Percentiles rank a stretch among this genome's conserved stretches.
Evolutionary conservation across 2,113 vertebrate species (phyloP).

Genomic region (Gobio gobio): DNA sequence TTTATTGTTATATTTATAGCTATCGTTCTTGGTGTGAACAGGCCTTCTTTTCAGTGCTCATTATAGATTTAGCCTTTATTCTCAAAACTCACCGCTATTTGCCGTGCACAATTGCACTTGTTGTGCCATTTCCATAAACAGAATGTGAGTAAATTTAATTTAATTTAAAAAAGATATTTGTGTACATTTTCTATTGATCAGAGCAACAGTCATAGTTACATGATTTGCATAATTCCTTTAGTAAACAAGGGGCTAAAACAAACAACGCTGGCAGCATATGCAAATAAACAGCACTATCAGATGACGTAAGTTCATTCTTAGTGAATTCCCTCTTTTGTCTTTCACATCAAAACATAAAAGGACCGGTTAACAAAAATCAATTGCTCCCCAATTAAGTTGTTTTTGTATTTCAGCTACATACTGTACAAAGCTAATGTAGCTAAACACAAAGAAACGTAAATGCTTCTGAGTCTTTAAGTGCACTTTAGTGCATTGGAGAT

Average conservation of each 20-base stretch:
- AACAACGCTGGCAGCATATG: not conserved
- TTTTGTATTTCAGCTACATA: slow-evolving; percentile 12
- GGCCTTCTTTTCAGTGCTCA: not conserved
- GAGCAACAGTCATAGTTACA: not conserved
- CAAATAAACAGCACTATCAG: not conserved
- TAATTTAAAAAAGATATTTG: not conserved
- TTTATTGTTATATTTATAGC: too few species aligned
- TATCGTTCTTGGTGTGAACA: too few species aligned
- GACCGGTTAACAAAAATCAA: not conserved
- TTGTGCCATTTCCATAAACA: not conserved
- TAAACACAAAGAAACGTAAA: slow-evolving; percentile 27
- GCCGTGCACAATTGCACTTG: not conserved
- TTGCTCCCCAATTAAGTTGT: slow-evolving; percentile 19
- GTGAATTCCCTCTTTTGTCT: not conserved
- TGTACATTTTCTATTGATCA: not conserved
- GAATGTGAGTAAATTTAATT: not conserved
- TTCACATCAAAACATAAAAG: slow-evolving; percentile 8
- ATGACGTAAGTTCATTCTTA: not conserved
- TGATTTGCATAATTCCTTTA: slow-evolving; percentile 1
- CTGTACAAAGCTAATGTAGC: slow-evolving; percentile 14
- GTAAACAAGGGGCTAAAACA: not conserved
- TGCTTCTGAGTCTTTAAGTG: slow-evolving; percentile 31
- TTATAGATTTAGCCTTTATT: too few species aligned
- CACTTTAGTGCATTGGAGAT: slow-evolving; percentile 35
- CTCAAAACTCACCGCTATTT: not conserved